These are phyloP conservation scores for Pelodytes ibericus DNA, from an alignment of 2,797 vertebrate species.

Conservation along the genomic window DNA sequence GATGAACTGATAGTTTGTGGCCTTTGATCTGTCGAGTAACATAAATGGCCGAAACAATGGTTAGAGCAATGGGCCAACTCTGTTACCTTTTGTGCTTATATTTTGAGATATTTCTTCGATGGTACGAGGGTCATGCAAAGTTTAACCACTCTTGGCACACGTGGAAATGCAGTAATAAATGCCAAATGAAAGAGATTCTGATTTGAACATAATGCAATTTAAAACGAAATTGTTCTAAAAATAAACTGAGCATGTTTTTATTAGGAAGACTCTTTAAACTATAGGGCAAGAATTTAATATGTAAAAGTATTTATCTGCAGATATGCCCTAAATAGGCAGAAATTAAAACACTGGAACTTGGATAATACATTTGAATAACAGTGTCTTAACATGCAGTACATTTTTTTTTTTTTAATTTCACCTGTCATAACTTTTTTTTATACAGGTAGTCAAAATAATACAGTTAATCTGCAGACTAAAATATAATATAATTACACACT, in stretches of 20 bases:
- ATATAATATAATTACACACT: no score
- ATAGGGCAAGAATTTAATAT: conserved; percentile 42
- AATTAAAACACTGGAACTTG: neutral
- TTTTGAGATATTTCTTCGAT: conserved; percentile 60
- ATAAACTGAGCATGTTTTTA: conserved; percentile 48
- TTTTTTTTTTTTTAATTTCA: no score
- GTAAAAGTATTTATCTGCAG: conserved; percentile 27
- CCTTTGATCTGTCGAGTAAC: conserved; percentile 73
- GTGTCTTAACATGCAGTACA: no score
- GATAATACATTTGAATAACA: neutral
- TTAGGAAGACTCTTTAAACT: conserved; percentile 24
- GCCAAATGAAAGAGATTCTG: conserved; percentile 61
- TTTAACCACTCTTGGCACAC: conserved; percentile 70
- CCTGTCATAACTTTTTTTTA: no score
- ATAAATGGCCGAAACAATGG: conserved; percentile 34
- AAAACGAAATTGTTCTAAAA: conserved; percentile 50
- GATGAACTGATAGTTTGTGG: conserved; percentile 64
- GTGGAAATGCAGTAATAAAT: conserved; percentile 68
- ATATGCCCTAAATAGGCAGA: conserved; percentile 43
- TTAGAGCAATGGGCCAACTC: neutral
- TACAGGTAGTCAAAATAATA: no score
- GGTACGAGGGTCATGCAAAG: conserved; percentile 68
- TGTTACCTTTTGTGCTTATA: neutral
- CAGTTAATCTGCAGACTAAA: no score
- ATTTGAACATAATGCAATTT: conserved; percentile 51